These are phyloP conservation scores for Oscheius sp. DNA, from an alignment of 2,888 invertebrate species.

Conservation along the genomic window DNA sequence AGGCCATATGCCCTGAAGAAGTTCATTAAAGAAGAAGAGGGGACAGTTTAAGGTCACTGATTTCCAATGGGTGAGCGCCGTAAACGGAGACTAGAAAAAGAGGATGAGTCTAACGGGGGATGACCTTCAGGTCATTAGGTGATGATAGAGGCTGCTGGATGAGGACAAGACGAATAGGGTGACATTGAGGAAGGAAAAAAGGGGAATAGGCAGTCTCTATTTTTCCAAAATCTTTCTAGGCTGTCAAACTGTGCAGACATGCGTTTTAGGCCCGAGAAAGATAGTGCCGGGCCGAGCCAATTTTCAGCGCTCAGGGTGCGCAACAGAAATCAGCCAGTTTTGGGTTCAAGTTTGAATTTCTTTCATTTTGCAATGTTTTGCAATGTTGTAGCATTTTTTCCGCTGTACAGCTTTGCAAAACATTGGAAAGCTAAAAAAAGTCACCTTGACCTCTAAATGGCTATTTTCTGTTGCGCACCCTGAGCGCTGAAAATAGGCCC, in stretches of 20 bases:
- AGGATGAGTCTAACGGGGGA: background rate
- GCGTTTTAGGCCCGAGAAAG: background rate
- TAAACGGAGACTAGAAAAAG: slow-evolving; percentile 9
- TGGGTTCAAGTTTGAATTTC: too few species aligned
- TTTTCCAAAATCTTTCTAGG: too few species aligned
- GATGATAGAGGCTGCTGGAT: slow-evolving; percentile 4
- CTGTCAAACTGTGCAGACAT: too few species aligned
- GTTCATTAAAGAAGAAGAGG: background rate
- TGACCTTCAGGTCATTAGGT: slow-evolving; percentile 31
- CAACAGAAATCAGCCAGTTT: too few species aligned
- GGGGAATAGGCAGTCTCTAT: background rate
- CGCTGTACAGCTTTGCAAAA: too few species aligned
- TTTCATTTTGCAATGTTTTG: too few species aligned
- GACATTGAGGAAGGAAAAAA: background rate
- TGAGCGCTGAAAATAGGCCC: too few species aligned
- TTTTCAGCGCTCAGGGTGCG: too few species aligned
- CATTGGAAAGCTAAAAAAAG: too few species aligned
- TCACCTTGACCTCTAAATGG: too few species aligned
- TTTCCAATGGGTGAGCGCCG: slow-evolving; percentile 22
- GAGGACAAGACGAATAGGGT: slow-evolving; percentile 11
- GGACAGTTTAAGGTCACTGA: slow-evolving; percentile 23
- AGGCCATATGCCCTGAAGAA: slow-evolving; percentile 58
- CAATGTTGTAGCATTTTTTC: too few species aligned
- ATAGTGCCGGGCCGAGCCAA: background rate
- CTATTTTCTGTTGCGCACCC: too few species aligned